These are phyloP conservation scores for Cheumatopsyche charites DNA, from an alignment of 1,140 invertebrate genomes.

Conservation along the genomic window DNA sequence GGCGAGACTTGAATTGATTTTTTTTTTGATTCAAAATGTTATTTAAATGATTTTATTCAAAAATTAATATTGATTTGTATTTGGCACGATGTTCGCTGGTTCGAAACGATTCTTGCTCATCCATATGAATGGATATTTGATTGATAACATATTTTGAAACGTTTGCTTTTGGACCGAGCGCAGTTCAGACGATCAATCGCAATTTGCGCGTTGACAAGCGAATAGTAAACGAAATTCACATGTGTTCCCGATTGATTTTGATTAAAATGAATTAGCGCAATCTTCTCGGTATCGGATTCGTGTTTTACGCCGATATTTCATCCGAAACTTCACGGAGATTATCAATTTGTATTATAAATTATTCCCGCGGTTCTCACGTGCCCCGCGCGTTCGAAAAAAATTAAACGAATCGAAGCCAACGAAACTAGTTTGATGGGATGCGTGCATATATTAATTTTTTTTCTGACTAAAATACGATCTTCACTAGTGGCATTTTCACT, in stretches of 20 bases:
- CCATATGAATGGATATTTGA: constrained; percentile 1
- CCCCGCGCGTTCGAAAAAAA: not conserved
- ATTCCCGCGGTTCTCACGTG: constrained; percentile 23
- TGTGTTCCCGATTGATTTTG: not conserved
- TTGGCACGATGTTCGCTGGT: not conserved
- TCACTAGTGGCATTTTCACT: too few species aligned
- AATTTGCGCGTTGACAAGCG: constrained; percentile 7
- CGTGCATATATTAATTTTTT: constrained; percentile 20
- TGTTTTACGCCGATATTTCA: not conserved
- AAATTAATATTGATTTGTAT: too few species aligned
- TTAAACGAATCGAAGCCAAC: not conserved
- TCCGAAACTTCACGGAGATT: constrained; percentile 12
- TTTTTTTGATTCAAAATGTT: too few species aligned
- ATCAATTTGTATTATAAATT: constrained; percentile 33
- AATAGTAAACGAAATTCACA: not conserved
- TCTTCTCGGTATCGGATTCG: not conserved
- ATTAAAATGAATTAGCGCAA: not conserved
- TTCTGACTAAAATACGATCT: not conserved
- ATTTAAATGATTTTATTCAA: too few species aligned
- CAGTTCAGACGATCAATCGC: not conserved
- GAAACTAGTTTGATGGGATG: constrained; percentile 8
- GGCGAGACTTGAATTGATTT: too few species aligned
- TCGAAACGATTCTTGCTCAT: constrained; percentile 1
- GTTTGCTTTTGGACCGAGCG: constrained; percentile 14
- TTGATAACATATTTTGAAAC: not conserved